phyloP scores from a whole-genome alignment of 2,113 vertebrate genomes.

The Eubucco bourcierii region DNA sequence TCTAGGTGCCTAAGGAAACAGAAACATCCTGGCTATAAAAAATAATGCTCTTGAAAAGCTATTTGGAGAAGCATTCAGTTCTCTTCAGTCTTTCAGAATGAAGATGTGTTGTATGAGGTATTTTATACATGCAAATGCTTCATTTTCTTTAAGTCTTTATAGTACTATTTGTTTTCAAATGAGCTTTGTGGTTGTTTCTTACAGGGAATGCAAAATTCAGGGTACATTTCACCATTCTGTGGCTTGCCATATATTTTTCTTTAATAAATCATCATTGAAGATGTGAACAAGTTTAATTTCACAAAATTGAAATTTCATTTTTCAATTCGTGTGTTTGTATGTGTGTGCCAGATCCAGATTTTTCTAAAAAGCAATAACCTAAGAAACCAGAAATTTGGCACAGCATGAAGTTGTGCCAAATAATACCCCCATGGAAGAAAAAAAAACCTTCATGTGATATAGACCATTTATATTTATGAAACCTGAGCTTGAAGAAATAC shows the following conservation, averaged over 20 bases:
- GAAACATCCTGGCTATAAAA: constrained; percentile 62
- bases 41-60: constrained; percentile 58
- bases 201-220: constrained; percentile 7
- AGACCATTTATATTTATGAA: constrained; percentile 43
- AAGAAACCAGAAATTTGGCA: constrained; percentile 22
- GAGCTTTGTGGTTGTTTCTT: constrained; percentile 45
- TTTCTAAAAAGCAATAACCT: constrained; percentile 37
- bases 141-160: constrained; percentile 64
- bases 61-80: constrained; percentile 53
- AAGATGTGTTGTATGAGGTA: constrained; percentile 58
- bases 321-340: constrained; percentile 31
- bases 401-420: constrained; percentile 3
- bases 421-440: constrained; percentile 28
- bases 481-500: background rate
- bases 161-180: constrained; percentile 66
- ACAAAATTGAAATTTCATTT: constrained; percentile 56
- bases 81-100: constrained; percentile 49
- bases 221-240: background rate
- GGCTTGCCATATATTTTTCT: constrained; percentile 29
- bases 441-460: background rate
- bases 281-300: constrained; percentile 54
- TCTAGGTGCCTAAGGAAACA: constrained; percentile 50
- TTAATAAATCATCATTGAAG: constrained; percentile 43
- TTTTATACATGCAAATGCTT: constrained; percentile 68
- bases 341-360: constrained; percentile 34